Percentiles rank a stretch among this genome's conserved stretches.
Evolutionary conservation across 30 jellyfish, hydroid and myxozoan species (phyloP).

Genomic region (Mastigias papua): DNA sequence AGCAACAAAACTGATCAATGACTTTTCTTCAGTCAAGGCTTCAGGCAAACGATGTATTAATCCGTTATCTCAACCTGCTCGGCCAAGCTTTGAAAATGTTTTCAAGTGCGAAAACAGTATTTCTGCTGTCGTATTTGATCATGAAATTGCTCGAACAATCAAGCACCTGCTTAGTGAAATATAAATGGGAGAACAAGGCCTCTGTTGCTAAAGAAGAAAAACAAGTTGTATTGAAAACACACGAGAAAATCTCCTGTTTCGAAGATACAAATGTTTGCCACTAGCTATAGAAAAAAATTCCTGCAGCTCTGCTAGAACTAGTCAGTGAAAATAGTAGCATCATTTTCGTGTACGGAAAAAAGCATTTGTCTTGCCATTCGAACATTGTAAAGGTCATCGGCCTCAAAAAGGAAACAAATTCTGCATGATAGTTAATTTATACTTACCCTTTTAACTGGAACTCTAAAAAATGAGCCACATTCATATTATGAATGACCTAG

Average conservation of each 20-base stretch:
- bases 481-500: no score
- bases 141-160: slow-evolving; percentile 37
- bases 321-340: no score
- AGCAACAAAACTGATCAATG: no score
- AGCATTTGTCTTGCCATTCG: no score
- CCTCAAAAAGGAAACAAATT: no score
- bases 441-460: no score
- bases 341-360: no score
- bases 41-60: neutral
- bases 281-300: neutral
- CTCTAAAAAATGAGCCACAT: no score
- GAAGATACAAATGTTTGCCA: neutral
- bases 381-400: no score
- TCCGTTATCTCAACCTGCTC: neutral
- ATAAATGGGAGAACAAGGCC: neutral
- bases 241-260: neutral
- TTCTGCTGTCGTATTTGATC: slow-evolving; percentile 33
- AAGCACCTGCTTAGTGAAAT: slow-evolving; percentile 62
- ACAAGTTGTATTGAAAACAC: neutral
- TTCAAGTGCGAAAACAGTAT: neutral
- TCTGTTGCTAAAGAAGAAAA: neutral
- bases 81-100: neutral
- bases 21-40: neutral
- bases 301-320: no score
- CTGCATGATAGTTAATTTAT: no score